These are phyloP conservation scores for Tipula lateralis DNA, from an alignment of 2,888 invertebrate species.

Conservation along the genomic window DNA sequence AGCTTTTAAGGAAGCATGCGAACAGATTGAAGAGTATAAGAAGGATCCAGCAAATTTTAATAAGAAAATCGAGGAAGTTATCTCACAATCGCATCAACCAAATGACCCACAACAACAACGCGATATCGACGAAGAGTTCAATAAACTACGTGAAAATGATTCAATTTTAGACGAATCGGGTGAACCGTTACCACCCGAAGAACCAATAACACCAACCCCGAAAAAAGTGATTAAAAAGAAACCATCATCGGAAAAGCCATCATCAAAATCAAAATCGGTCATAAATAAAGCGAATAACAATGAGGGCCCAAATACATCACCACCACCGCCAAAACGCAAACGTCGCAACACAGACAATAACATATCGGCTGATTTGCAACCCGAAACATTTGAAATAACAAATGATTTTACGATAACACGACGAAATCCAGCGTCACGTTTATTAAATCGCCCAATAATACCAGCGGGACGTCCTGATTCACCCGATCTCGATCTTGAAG, in stretches of 20 bases:
- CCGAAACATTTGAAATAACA: neutral
- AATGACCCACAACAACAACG: slow-evolving; percentile 36
- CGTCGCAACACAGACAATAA: neutral
- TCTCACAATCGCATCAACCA: slow-evolving; percentile 40
- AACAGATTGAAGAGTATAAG: slow-evolving; percentile 74
- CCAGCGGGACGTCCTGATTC: slow-evolving; percentile 39
- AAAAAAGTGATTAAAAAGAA: slow-evolving; percentile 37
- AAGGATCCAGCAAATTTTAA: slow-evolving; percentile 54
- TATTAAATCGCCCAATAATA: slow-evolving; percentile 24
- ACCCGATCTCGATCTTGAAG: slow-evolving; percentile 70
- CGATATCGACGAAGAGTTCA: slow-evolving; percentile 65
- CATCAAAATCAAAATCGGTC: slow-evolving; percentile 35
- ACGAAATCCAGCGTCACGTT: neutral
- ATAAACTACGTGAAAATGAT: slow-evolving; percentile 60
- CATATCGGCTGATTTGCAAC: neutral
- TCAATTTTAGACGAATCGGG: slow-evolving; percentile 46
- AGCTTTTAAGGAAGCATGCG: slow-evolving; percentile 72
- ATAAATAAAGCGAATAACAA: slow-evolving; percentile 35
- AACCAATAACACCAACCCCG: slow-evolving; percentile 36
- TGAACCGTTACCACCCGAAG: neutral
- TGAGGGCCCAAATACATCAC: neutral
- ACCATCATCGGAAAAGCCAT: slow-evolving; percentile 32
- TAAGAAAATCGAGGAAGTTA: slow-evolving; percentile 35
- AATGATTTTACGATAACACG: slow-evolving; percentile 29
- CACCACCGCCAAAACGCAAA: neutral